Conservation (phyloP, 2,797 vertebrate genomes). For the Sorex maritimensis region DNA sequence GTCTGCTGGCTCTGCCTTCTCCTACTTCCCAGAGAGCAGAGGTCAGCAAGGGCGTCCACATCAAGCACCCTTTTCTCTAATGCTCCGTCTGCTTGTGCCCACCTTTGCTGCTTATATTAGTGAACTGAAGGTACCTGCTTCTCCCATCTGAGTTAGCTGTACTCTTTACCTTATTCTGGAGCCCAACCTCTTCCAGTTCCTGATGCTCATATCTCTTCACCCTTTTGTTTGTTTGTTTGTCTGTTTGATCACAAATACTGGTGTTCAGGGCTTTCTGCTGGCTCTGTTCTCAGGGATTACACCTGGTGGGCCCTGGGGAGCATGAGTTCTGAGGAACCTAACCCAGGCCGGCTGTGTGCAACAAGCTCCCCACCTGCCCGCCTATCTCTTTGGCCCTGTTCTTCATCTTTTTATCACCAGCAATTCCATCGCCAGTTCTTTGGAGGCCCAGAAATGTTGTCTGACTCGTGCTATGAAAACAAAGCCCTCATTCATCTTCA, state of each 20-base stretch:
- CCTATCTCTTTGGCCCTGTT: neutral
- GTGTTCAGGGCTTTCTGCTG: too few relatives aligned
- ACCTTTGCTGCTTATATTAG: neutral
- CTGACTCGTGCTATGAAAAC: neutral
- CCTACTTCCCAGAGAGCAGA: neutral
- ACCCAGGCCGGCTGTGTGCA: neutral
- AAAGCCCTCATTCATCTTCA: neutral
- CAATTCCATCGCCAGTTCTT: neutral
- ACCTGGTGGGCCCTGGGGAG: neutral
- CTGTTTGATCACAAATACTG: neutral
- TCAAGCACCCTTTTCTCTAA: neutral
- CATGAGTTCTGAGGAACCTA: neutral
- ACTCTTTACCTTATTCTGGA: neutral
- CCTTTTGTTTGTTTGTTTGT: neutral
- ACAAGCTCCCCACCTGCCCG: too few relatives aligned
- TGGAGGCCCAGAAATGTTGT: neutral
- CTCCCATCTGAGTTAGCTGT: neutral
- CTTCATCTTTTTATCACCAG: neutral
- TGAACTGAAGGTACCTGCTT: neutral
- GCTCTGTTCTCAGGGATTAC: too few relatives aligned
- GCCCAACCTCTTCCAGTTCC: neutral
- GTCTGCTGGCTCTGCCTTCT: neutral
- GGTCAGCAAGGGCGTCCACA: neutral
- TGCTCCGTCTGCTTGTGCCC: neutral
- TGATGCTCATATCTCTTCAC: neutral